A percentile compares a stretch with the other conserved stretches of the same genome.
phyloP scores from a whole-genome alignment of 2,888 invertebrate species.

The Temnothorax rugatulus region DNA sequence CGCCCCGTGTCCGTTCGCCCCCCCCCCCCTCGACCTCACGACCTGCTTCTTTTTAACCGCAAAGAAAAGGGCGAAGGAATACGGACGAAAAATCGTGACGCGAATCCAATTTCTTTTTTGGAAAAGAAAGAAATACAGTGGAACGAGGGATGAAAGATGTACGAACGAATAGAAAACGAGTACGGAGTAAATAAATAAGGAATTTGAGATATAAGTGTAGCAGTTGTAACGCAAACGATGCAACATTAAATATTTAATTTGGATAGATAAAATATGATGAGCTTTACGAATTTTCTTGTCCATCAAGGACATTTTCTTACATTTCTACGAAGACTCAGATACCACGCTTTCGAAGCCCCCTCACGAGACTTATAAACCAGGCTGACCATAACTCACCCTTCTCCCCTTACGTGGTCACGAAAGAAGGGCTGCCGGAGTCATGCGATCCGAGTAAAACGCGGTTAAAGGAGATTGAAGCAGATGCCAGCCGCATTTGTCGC shows the following conservation, averaged over 20 bases:
- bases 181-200: neutral
- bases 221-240: neutral
- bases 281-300: neutral
- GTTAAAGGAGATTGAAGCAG: conserved; percentile 32
- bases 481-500: conserved; percentile 24
- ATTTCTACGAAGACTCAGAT: conserved; percentile 13
- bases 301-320: neutral
- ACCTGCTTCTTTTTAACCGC: conserved; percentile 14
- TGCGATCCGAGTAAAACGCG: conserved; percentile 42
- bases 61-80: neutral
- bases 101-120: neutral
- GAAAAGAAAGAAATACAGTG: no score
- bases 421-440: conserved; percentile 31
- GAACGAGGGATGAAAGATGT: neutral
- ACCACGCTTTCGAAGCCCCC: neutral
- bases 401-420: conserved; percentile 22
- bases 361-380: conserved; percentile 15
- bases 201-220: neutral
- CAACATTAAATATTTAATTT: neutral
- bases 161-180: neutral
- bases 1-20: conserved; percentile 20
- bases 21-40: neutral
- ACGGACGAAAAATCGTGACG: neutral
- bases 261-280: neutral
- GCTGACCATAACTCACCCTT: conserved; percentile 52